Base-by-base conservation (phyloP, 1,140 invertebrate genomes). In the Drosophila erecta region DNA sequence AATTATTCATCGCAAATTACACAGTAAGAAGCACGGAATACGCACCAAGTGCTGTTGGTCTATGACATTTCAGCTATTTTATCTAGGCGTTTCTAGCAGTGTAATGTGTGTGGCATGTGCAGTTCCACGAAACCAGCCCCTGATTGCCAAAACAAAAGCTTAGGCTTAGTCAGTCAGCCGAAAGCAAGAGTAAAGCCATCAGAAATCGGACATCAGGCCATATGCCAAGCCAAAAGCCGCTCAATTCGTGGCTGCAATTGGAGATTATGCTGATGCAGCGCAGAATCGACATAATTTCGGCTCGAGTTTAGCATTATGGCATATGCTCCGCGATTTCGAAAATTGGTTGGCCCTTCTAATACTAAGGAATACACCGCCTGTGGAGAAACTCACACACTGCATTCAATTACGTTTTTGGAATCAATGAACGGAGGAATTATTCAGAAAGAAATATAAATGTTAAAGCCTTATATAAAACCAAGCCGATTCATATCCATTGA, bases 361-460 rank as follows among this genome's bases (percentile, higher is more conserved):
- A 79, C 58, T 66, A 15, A 41, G 38, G 43, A 65, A 27, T 4
- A 27, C 2, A n/a, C 22, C 22, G 22, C 46, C 46, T 10, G 46
- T 14, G 27, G 22, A n/a, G n/a, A 33, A 5, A 50, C 46, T 30
- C 24, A 30, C 5, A n/a, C 43, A 57, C 4, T 86, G 84, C 71
- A 65, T 87, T 87, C 72, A 87, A 87, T 87, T 87, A 69, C 83
- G 79, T 87, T 87, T 87, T 87, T 53, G 75, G 84, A 87, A 87
- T 87, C 83, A 87, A 89, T 87, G 83, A 84, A 83, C 75, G 38
- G 58, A 56, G 55, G 64, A 79, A 87, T 79, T 87, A 87, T 87
- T 65, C 59, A 75, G 81, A 87, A 85, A 70, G 67, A 70, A 64
- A 74, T 57, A 66, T 79, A 60, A 50, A 75, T 64, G 54, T 56